Evolutionary conservation across 2,888 invertebrate genomes (phyloP).

Genomic region (Lasioglossum figueresi): DNA sequence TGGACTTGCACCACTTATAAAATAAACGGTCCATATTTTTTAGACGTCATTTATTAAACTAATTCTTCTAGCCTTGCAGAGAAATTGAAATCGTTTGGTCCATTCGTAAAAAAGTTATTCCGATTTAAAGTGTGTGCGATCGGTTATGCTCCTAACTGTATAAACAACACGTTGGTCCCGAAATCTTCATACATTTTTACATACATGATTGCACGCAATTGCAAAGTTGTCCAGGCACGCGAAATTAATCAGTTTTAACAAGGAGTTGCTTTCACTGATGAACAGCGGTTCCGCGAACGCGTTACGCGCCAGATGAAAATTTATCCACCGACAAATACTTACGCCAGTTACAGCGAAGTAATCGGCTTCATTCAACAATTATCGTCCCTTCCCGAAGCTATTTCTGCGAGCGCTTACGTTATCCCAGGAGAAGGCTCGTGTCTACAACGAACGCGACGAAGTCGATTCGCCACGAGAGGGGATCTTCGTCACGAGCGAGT

Average conservation of each 20-base stretch:
- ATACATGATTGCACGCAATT: too few relatives aligned
- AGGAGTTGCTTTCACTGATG: neutral
- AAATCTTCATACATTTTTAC: too few relatives aligned
- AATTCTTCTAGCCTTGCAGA: too few relatives aligned
- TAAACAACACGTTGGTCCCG: too few relatives aligned
- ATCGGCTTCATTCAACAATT: conserved; percentile 39
- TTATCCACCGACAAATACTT: conserved; percentile 21
- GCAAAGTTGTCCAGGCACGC: too few relatives aligned
- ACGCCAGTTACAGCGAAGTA: conserved; percentile 14
- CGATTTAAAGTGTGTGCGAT: too few relatives aligned
- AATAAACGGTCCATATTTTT: too few relatives aligned
- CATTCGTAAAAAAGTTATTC: too few relatives aligned
- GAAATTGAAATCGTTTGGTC: too few relatives aligned
- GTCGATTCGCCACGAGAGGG: conserved; percentile 27
- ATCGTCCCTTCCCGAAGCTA: conserved; percentile 22
- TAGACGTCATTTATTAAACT: too few relatives aligned
- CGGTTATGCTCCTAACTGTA: too few relatives aligned
- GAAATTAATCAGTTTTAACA: neutral
- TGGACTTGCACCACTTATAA: too few relatives aligned
- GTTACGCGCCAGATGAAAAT: neutral
- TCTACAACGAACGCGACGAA: conserved; percentile 27
- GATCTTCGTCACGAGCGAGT: conserved; percentile 23
- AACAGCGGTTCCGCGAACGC: neutral
- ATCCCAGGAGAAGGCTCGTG: conserved; percentile 39
- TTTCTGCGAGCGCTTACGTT: conserved; percentile 28